These are phyloP conservation scores for Verasper variegatus DNA, from an alignment of 2,113 vertebrate genomes.

Conservation along the genomic window DNA sequence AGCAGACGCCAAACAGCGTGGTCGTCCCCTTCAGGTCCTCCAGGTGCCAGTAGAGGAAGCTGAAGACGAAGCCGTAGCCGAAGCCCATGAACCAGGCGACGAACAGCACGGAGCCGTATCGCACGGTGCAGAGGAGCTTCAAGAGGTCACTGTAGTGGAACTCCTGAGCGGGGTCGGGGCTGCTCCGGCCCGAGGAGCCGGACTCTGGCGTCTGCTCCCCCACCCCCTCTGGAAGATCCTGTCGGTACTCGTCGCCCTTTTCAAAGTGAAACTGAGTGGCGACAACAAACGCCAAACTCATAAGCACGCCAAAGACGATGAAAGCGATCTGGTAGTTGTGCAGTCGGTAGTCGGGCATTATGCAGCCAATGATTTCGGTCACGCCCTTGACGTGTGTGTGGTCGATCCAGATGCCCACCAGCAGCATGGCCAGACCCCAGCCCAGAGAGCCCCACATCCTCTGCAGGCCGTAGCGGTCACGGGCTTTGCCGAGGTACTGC, in stretches of 20 bases:
- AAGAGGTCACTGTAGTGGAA: constrained; percentile 91
- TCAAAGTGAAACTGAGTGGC: constrained; percentile 95
- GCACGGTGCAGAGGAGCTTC: constrained; percentile 91
- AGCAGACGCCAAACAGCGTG: constrained; percentile 96
- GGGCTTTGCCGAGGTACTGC: constrained; percentile 92
- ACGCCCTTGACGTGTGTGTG: constrained; percentile 84
- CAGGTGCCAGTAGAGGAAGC: constrained; percentile 98
- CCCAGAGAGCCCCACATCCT: constrained; percentile 99
- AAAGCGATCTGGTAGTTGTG: constrained; percentile 96
- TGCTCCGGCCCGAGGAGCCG: constrained; percentile 56
- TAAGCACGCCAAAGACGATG: constrained; percentile 94
- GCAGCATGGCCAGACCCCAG: constrained; percentile 97
- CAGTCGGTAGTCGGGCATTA: constrained; percentile 82
- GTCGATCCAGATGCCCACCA: constrained; percentile 96
- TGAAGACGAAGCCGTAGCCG: constrained; percentile 98
- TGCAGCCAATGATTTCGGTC: constrained; percentile 86
- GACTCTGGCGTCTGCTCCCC: constrained; percentile 50
- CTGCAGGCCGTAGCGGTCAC: constrained; percentile 96
- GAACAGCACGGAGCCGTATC: constrained; percentile 93
- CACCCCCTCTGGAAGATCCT: constrained; percentile 65
- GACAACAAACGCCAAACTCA: constrained; percentile 90
- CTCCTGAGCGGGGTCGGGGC: constrained; percentile 65
- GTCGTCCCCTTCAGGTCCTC: constrained; percentile 94
- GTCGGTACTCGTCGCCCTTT: constrained; percentile 75
- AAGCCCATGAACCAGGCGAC: constrained; percentile 99